Conservation (phyloP, 2,797 vertebrate genomes). For the Ficedula albicollis region DNA sequence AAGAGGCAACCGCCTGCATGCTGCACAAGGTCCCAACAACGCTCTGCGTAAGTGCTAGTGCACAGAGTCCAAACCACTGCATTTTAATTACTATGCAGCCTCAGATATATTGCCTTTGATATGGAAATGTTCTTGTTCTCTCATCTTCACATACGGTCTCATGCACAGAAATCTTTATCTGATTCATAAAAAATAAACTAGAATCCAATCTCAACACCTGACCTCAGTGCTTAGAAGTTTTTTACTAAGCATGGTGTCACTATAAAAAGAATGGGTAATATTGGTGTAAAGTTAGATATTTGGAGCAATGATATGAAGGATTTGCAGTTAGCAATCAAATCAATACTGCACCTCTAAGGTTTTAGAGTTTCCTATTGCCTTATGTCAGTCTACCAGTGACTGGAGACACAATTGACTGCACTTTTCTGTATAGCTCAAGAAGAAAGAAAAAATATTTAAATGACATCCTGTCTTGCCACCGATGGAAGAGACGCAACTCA, state of each 20-base stretch:
- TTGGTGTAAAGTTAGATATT: conserved; percentile 80
- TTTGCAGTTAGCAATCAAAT: conserved; percentile 77
- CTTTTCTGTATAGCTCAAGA: conserved; percentile 25
- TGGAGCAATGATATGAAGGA: conserved; percentile 77
- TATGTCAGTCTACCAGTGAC: conserved; percentile 56
- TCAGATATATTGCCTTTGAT: conserved; percentile 94
- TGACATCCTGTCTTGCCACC: neutral
- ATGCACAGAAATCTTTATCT: conserved; percentile 93
- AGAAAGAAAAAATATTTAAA: conserved; percentile 53
- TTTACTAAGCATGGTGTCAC: conserved; percentile 83
- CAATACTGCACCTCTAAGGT: conserved; percentile 75
- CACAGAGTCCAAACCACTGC: conserved; percentile 90
- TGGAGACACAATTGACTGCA: conserved; percentile 62
- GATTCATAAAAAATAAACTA: conserved; percentile 98
- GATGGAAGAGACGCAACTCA: conserved; percentile 15
- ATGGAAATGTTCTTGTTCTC: conserved; percentile 94
- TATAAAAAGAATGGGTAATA: conserved; percentile 88
- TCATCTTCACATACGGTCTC: conserved; percentile 89
- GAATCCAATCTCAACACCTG: conserved; percentile 91
- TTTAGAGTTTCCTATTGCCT: conserved; percentile 65
- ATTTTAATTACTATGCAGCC: conserved; percentile 98
- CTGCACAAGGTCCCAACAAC: conserved; percentile 83
- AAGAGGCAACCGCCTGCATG: conserved; percentile 86
- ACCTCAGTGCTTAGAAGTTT: conserved; percentile 87
- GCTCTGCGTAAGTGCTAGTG: conserved; percentile 81